Conservation (phyloP, 2,797 vertebrate genomes). For the Takifugu rubripes region DNA sequence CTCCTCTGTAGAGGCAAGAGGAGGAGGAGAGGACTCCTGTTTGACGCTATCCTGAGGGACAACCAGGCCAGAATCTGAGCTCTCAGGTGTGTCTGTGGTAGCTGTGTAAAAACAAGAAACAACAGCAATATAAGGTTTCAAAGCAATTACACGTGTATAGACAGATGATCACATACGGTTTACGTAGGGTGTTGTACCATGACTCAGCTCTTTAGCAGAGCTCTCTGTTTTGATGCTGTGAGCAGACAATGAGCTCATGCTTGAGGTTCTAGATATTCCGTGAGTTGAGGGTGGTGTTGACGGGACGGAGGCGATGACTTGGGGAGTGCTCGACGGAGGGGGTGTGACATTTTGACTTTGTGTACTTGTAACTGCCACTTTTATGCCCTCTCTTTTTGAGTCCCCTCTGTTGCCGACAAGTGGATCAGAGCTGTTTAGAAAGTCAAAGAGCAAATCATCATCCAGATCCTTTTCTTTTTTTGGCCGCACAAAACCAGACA, state of each 20-base stretch:
- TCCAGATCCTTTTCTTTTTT: slow-evolving; percentile 90
- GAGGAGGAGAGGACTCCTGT: slow-evolving; percentile 47
- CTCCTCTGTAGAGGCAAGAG: slow-evolving; percentile 53
- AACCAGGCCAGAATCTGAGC: slow-evolving; percentile 78
- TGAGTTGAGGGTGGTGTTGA: slow-evolving; percentile 68
- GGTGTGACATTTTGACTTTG: slow-evolving; percentile 47
- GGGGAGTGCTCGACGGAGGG: slow-evolving; percentile 30
- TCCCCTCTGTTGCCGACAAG: slow-evolving; percentile 80
- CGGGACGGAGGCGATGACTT: slow-evolving; percentile 55
- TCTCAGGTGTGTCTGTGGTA: slow-evolving; percentile 75
- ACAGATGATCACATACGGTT: neutral
- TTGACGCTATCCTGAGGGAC: slow-evolving; percentile 63
- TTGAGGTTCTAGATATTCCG: slow-evolving; percentile 81
- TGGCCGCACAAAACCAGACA: slow-evolving; percentile 87
- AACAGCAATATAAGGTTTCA: neutral
- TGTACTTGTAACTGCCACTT: slow-evolving; percentile 35
- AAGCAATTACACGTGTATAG: neutral
- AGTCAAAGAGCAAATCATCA: slow-evolving; percentile 94
- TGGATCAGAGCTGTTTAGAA: slow-evolving; percentile 94
- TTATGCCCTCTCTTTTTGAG: slow-evolving; percentile 78
- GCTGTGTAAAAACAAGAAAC: neutral
- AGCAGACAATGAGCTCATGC: slow-evolving; percentile 80
- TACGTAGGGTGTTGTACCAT: slow-evolving; percentile 70
- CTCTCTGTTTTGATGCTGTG: slow-evolving; percentile 81
- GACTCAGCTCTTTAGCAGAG: slow-evolving; percentile 74